Evolutionary conservation across 2,113 vertebrate genomes (phyloP).

Genomic region (Cephalopholis sonnerati): DNA sequence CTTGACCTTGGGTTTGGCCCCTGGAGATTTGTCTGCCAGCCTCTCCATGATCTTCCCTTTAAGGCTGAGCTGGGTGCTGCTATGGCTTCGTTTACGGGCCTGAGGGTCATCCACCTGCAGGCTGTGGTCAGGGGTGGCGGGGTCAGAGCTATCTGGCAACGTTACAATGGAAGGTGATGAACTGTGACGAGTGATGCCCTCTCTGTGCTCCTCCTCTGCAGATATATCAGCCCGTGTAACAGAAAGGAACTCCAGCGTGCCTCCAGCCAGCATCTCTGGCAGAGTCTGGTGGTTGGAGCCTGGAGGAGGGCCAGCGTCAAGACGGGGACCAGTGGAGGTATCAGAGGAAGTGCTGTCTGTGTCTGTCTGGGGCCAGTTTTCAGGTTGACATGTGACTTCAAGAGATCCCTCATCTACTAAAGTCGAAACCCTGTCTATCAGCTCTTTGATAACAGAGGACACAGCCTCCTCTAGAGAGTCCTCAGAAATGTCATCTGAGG

Average conservation of each 20-base stretch:
- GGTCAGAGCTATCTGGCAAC: constrained; percentile 80
- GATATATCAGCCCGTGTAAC: constrained; percentile 51
- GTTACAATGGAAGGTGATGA: constrained; percentile 94
- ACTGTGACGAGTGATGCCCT: constrained; percentile 93
- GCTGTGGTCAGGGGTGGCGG: constrained; percentile 80
- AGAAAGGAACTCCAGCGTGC: constrained; percentile 82
- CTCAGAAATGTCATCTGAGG: constrained; percentile 69
- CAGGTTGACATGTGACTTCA: constrained; percentile 79
- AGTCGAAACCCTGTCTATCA: constrained; percentile 90
- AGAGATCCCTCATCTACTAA: constrained; percentile 84
- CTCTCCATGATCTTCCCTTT: constrained; percentile 94
- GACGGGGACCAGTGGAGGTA: constrained; percentile 68
- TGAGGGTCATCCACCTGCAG: constrained; percentile 84
- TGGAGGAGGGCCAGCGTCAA: constrained; percentile 54
- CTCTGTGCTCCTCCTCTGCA: constrained; percentile 84
- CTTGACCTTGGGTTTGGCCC: constrained; percentile 96
- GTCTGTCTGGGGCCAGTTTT: constrained; percentile 85
- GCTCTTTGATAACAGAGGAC: constrained; percentile 89
- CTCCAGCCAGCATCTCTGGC: constrained; percentile 83
- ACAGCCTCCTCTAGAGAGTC: constrained; percentile 88
- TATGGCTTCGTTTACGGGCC: constrained; percentile 92
- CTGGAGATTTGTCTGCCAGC: constrained; percentile 92
- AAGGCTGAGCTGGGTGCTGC: constrained; percentile 95
- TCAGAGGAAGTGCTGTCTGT: constrained; percentile 84
- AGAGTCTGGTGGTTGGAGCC: constrained; percentile 74